Percentiles rank a stretch among this genome's conserved stretches.
Evolutionary conservation across 2,113 vertebrate genomes (phyloP).

Genomic region (Gobiocypris rarus): DNA sequence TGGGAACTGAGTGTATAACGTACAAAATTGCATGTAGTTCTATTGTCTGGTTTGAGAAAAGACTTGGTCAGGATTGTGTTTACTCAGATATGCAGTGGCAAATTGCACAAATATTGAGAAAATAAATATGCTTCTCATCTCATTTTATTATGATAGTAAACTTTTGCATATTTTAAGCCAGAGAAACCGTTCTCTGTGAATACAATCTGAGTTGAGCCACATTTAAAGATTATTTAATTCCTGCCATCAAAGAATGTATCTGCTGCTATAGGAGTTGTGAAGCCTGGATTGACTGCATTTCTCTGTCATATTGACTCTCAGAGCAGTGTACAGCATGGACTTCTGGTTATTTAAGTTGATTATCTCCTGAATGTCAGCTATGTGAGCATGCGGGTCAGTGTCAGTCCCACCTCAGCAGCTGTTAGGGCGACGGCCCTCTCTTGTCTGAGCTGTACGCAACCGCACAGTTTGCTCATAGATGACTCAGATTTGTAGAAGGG

Average conservation of each 20-base stretch:
- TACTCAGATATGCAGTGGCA: neutral
- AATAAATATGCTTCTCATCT: neutral
- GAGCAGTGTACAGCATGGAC: neutral
- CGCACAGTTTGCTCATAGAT: neutral
- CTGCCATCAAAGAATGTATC: constrained; percentile 9
- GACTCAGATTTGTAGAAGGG: constrained; percentile 29
- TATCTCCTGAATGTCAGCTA: constrained; percentile 63
- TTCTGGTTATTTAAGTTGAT: constrained; percentile 56
- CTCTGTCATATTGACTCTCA: neutral
- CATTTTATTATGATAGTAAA: neutral
- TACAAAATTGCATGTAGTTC: neutral
- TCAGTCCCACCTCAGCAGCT: constrained; percentile 54
- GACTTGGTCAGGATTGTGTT: neutral
- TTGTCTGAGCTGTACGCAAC: neutral
- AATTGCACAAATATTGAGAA: neutral
- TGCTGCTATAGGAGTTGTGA: neutral
- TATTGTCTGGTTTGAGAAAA: neutral
- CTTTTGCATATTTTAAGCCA: neutral
- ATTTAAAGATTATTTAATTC: constrained; percentile 6
- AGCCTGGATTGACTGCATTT: neutral
- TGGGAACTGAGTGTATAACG: neutral
- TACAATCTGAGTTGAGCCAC: neutral
- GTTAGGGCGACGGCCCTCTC: constrained; percentile 16
- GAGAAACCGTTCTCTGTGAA: neutral
- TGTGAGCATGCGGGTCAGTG: constrained; percentile 49